phyloP scores from a whole-genome alignment of 2,888 invertebrate species.

The Rhamphomyia laevipes region DNA sequence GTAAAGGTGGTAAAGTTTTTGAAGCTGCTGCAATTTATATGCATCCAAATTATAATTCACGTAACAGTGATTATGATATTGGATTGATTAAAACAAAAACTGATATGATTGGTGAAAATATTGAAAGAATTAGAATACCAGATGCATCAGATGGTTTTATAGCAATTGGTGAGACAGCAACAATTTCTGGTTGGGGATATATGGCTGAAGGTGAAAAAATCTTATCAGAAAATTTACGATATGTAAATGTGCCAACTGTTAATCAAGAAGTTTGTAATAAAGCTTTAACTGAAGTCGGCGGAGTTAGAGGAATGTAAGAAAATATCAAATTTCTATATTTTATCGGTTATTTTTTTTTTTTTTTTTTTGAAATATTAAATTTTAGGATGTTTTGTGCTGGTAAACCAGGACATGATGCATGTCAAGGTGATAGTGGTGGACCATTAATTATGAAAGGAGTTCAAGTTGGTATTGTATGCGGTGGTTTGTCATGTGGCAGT shows the following conservation, averaged over 20 bases:
- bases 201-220: conserved; percentile 5
- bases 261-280: conserved; percentile 10
- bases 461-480: conserved; percentile 13
- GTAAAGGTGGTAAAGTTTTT: conserved; percentile 8
- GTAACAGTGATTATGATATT: conserved; percentile 10
- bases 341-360: not conserved
- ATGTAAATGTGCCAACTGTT: conserved; percentile 9
- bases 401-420: conserved; percentile 10
- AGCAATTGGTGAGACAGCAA: conserved; percentile 5
- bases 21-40: conserved; percentile 4
- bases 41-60: conserved; percentile 12
- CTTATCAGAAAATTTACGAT: conserved; percentile 8
- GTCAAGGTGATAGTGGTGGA: conserved; percentile 13
- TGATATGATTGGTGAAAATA: conserved; percentile 9
- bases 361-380: not conserved
- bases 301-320: conserved; percentile 11
- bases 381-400: conserved; percentile 13
- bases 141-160: conserved; percentile 1
- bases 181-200: conserved; percentile 13
- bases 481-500: conserved; percentile 11
- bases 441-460: conserved; percentile 8
- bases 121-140: conserved; percentile 3
- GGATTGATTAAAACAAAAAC: conserved; percentile 10
- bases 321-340: not conserved
- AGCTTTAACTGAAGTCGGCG: conserved; percentile 6